Percentiles rank a stretch among this genome's conserved stretches.
phyloP scores from a whole-genome alignment of 2,888 invertebrate genomes.

The Ochropleura leucogaster region DNA sequence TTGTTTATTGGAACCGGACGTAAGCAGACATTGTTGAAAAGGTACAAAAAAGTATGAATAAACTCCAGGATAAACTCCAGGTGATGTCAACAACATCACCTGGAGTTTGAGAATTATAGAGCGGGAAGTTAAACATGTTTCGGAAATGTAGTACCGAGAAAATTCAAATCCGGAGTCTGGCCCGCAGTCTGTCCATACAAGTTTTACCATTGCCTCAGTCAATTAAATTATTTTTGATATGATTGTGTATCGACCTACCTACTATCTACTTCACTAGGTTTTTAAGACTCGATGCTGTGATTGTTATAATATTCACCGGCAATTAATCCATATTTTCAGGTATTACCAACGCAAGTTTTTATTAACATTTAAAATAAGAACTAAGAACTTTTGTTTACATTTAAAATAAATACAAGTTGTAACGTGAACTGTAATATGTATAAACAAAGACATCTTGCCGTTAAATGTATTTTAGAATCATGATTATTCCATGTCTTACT shows the following conservation, averaged over 20 bases:
- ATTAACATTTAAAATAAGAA: no score
- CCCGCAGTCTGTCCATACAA: conserved; percentile 14
- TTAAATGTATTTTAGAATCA: conserved; percentile 15
- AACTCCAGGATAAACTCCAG: no score
- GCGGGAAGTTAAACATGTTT: no score
- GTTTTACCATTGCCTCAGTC: conserved; percentile 3
- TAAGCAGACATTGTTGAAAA: neutral
- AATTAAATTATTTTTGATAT: conserved; percentile 36
- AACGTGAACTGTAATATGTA: neutral
- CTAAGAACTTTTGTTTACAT: neutral
- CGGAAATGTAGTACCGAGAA: no score
- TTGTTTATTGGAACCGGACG: no score
- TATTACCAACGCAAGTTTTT: conserved; percentile 5
- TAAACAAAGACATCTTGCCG: conserved; percentile 8
- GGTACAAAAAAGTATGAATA: neutral
- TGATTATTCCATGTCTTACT: neutral
- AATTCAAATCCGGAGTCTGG: no score
- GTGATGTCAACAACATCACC: no score
- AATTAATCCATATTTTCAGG: conserved; percentile 10
- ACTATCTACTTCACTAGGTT: conserved; percentile 23
- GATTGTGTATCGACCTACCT: conserved; percentile 17
- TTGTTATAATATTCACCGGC: conserved; percentile 18
- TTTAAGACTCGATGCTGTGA: conserved; percentile 38
- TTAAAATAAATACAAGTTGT: neutral
- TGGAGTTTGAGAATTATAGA: no score